A percentile compares a stretch with the other conserved stretches of the same genome.
phyloP scores from a whole-genome alignment of 2,888 invertebrate species.

The Melieria picta region DNA sequence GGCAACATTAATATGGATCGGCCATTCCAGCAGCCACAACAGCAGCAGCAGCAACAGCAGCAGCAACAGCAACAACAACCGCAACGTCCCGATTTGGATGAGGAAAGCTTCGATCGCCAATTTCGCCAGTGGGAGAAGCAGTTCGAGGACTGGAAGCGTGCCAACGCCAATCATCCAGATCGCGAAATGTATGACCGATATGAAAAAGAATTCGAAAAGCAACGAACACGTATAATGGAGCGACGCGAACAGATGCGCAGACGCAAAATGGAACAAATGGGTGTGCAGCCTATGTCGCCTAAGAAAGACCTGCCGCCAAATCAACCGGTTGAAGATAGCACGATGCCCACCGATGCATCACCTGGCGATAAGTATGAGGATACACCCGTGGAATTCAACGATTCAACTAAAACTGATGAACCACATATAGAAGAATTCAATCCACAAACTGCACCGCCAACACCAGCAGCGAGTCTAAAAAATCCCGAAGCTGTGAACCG shows the following conservation, averaged over 20 bases:
- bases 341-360: too few species aligned
- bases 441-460: neutral
- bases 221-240: slow-evolving; percentile 80
- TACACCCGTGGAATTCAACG: neutral
- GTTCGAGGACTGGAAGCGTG: slow-evolving; percentile 90
- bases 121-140: slow-evolving; percentile 93
- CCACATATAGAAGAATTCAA: slow-evolving; percentile 5
- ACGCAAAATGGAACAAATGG: slow-evolving; percentile 60
- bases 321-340: too few species aligned
- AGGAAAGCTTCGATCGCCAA: slow-evolving; percentile 87
- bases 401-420: neutral
- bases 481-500: too few species aligned
- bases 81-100: slow-evolving; percentile 73
- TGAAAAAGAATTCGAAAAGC: slow-evolving; percentile 88
- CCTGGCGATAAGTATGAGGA: neutral
- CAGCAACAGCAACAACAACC: slow-evolving; percentile 2
- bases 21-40: neutral
- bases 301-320: too few species aligned
- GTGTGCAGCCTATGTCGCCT: slow-evolving; percentile 15
- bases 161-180: slow-evolving; percentile 92
- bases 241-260: slow-evolving; percentile 84
- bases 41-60: neutral
- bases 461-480: too few species aligned
- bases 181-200: slow-evolving; percentile 86
- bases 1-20: slow-evolving; percentile 1